Evolutionary conservation across 1,140 invertebrate species (phyloP).

Genomic region (Colletes gigas): DNA sequence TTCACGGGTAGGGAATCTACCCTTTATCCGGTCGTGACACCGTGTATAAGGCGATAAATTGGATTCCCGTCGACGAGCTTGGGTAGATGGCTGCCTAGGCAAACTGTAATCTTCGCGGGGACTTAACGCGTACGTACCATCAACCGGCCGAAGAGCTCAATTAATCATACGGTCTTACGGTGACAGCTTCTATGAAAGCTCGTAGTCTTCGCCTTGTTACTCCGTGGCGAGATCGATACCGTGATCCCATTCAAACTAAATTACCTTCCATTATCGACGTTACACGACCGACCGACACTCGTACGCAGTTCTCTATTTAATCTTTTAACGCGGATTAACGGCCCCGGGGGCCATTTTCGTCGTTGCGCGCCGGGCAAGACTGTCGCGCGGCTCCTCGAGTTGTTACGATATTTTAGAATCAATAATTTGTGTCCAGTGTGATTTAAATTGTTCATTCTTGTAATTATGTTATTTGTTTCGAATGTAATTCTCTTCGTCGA

Average conservation of each 20-base stretch:
- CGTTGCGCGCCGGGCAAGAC: neutral
- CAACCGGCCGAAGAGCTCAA: constrained; percentile 11
- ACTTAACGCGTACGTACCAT: constrained; percentile 22
- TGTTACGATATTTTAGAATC: neutral
- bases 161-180: constrained; percentile 47
- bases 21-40: neutral
- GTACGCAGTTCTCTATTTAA: neutral
- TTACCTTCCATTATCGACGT: constrained; percentile 34
- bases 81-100: neutral
- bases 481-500: too few relatives aligned
- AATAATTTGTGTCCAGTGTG: too few relatives aligned
- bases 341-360: neutral
- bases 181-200: constrained; percentile 36
- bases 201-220: constrained; percentile 26
- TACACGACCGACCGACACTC: neutral
- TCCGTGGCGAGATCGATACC: constrained; percentile 34
- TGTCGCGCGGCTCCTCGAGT: neutral
- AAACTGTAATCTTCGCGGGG: constrained; percentile 23
- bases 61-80: constrained; percentile 12
- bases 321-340: constrained; percentile 18
- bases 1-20: neutral
- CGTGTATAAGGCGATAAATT: constrained; percentile 26
- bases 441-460: too few relatives aligned
- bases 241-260: constrained; percentile 41
- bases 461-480: too few relatives aligned